These are phyloP conservation scores for Tanypteryx hageni DNA, from an alignment of 2,888 invertebrate genomes.

Conservation along the genomic window DNA sequence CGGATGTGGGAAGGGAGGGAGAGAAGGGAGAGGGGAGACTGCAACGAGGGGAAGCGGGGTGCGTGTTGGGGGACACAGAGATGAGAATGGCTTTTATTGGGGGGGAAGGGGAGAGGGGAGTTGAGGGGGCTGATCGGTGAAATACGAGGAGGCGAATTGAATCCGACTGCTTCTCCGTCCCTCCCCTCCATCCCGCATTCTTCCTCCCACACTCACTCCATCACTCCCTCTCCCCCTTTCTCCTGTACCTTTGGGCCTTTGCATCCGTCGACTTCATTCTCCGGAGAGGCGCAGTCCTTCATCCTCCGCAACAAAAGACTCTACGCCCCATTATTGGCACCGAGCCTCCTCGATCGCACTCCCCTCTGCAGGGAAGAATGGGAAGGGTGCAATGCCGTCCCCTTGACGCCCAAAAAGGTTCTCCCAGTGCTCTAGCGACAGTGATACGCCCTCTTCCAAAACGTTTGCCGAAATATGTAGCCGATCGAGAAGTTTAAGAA, in stretches of 20 bases:
- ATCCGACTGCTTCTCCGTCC: conserved; percentile 2
- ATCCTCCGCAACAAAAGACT: conserved; percentile 20
- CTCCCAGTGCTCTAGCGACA: background rate
- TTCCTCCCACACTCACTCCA: background rate
- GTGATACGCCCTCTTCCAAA: background rate
- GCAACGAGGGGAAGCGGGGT: background rate
- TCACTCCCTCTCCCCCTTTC: background rate
- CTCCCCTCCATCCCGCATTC: background rate
- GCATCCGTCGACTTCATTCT: background rate
- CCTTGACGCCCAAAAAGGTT: background rate
- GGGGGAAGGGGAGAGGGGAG: background rate
- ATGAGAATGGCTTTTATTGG: background rate
- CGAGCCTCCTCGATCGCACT: conserved; percentile 24
- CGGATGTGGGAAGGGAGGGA: background rate
- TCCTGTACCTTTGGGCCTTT: too few relatives aligned
- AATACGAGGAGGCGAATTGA: conserved; percentile 19
- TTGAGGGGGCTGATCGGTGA: background rate
- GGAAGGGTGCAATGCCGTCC: background rate
- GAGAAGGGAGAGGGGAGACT: background rate
- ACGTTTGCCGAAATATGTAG: background rate
- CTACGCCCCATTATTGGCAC: conserved; percentile 5
- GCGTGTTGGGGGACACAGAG: background rate
- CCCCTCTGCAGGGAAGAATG: background rate
- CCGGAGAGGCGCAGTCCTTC: background rate
- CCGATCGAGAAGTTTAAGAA: too few relatives aligned